Evolutionary conservation across 2,888 invertebrate species (phyloP), one percentile per base, ranked within the genome.

Genomic region (Dolomedes plantarius): DNA sequence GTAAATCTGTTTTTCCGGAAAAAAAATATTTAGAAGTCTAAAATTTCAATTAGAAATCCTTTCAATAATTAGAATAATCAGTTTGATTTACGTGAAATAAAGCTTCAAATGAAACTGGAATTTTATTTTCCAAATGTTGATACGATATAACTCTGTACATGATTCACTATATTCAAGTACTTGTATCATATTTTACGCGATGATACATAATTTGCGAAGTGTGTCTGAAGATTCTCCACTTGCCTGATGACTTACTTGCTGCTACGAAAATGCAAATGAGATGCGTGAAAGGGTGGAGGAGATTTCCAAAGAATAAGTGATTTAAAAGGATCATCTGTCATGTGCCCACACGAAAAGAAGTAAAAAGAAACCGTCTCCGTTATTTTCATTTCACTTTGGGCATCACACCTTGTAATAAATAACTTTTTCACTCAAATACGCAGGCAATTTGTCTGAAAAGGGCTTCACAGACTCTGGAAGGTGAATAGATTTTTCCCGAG

Each of bases 401-500:
- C 56, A 73, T 64, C 82, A 75, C 81, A 82, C 79, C 79, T 73
- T 31, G 75, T 75, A 62, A 82, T 82, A 75, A 82, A 82, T 82
- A 82, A 82, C 82, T 67, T 36, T 39, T 27, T 27, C 81, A 50
- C 73, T 72, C 68, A 73, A 68, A 68, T 41, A 19, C 28, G n/a
- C 69, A 56, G 56, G 29, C 67, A 80, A 80, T 73, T 73, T 73
- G 80, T 80, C 67, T 67, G n/a, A 67, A 73, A 36, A 72, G 32
- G 72, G 46, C 50, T 56, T 56, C 23, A 11, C 56, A 23, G 56
- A 1, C 23, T 56, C 56, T 56, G 23, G 23, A 16, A 56, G 56
- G 56, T 56, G 56, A 56, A 56, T 56, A 56, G 56, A 56, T 56
- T 7, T 56, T 56, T 56, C 56, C 11, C 1, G 56, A 56, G 56